A percentile compares a stretch with the other conserved stretches of the same genome.
phyloP scores from a whole-genome alignment of 2,888 invertebrate species.

The Thecophora atra region DNA sequence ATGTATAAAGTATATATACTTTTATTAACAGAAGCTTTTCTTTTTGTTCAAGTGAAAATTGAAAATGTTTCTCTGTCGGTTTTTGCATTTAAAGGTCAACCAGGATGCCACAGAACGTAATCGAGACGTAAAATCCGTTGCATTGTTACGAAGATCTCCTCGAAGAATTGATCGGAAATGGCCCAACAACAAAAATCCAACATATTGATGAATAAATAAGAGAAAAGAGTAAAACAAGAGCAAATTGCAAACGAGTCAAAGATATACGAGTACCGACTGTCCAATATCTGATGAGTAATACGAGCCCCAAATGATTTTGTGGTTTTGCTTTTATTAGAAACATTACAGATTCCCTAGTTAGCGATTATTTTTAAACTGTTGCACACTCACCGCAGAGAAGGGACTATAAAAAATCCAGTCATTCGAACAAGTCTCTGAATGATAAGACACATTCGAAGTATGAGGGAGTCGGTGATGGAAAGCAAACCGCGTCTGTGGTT shows the following conservation, averaged over 20 bases:
- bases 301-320: constrained; percentile 11
- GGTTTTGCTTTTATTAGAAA: constrained; percentile 7
- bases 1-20: too few species aligned
- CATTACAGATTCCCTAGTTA: background rate
- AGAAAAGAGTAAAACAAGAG: background rate
- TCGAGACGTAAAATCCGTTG: too few species aligned
- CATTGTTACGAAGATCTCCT: too few species aligned
- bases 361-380: constrained; percentile 1
- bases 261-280: background rate
- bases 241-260: background rate
- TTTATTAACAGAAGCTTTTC: too few species aligned
- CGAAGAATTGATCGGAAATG: too few species aligned
- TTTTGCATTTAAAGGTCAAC: too few species aligned
- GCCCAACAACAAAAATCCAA: too few species aligned
- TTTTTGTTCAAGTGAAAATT: too few species aligned
- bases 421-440: background rate
- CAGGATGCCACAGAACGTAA: too few species aligned
- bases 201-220: background rate
- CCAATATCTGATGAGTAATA: background rate
- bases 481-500: too few species aligned
- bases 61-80: too few species aligned
- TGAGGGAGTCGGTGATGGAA: too few species aligned
- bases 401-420: background rate
- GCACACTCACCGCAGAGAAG: background rate
- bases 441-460: background rate